Percentiles rank a stretch among this genome's conserved stretches.
phyloP scores from a whole-genome alignment of 2,113 vertebrate species.

The Prionailurus bengalensis region DNA sequence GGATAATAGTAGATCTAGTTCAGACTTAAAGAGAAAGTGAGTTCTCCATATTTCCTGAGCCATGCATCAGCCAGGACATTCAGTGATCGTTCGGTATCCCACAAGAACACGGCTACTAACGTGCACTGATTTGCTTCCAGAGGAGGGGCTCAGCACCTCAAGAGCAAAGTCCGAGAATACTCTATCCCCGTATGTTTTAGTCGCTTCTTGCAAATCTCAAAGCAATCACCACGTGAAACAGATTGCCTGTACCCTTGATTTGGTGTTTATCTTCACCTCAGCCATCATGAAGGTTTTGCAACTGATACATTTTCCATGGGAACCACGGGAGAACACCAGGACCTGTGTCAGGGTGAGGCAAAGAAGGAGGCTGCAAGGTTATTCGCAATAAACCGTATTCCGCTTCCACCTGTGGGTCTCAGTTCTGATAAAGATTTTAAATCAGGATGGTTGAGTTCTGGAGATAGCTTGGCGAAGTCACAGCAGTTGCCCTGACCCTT shows the following conservation, averaged over 20 bases:
- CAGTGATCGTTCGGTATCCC: background rate
- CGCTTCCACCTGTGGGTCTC: background rate
- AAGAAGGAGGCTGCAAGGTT: background rate
- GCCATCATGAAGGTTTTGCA: background rate
- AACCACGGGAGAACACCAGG: background rate
- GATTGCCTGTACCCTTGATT: conserved; percentile 15
- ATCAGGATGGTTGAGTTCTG: background rate
- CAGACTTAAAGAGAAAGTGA: background rate
- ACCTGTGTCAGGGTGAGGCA: too few species aligned
- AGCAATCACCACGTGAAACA: background rate
- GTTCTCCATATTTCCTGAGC: background rate
- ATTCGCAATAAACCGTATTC: background rate
- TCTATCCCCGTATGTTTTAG: background rate
- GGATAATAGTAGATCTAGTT: background rate
- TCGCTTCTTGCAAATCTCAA: background rate
- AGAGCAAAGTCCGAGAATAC: background rate
- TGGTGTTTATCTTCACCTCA: background rate
- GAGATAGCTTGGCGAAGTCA: background rate
- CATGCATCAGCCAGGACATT: background rate
- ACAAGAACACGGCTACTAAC: background rate
- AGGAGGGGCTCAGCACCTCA: background rate
- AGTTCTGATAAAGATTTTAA: background rate
- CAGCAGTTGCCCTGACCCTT: background rate
- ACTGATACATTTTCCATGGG: background rate
- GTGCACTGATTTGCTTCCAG: background rate